phyloP scores from a whole-genome alignment of 2,797 vertebrate species.

The Propithecus deckenii region DNA sequence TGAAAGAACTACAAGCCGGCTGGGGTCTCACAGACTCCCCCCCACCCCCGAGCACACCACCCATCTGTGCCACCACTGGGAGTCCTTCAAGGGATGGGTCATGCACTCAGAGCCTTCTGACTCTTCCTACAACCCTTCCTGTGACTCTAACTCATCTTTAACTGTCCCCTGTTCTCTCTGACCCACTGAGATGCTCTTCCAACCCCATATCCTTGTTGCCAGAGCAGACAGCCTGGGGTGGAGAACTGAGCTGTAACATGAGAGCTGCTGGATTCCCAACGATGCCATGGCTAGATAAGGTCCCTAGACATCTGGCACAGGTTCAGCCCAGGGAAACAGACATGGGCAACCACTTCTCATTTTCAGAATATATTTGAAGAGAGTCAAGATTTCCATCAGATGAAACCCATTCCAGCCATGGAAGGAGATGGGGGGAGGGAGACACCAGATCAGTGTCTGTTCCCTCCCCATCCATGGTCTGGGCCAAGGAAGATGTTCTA shows the following conservation, averaged over 20 bases:
- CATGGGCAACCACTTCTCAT: constrained; percentile 1
- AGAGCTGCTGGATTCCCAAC: background rate
- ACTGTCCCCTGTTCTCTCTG: background rate
- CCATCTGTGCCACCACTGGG: background rate
- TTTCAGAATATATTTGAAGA: constrained; percentile 5
- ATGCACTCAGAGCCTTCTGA: background rate
- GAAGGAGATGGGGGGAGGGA: background rate
- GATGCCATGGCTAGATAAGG: background rate
- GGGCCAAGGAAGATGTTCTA: background rate
- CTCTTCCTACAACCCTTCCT: background rate
- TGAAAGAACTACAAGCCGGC: background rate
- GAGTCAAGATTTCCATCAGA: constrained; percentile 23
- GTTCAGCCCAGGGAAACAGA: background rate
- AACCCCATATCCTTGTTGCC: background rate
- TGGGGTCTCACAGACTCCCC: background rate
- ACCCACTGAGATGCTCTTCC: background rate
- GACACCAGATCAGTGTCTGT: background rate
- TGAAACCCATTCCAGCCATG: background rate
- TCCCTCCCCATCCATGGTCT: background rate
- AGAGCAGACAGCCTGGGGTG: background rate
- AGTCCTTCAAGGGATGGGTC: background rate
- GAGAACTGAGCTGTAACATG: background rate
- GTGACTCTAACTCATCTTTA: background rate
- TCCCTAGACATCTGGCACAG: background rate
- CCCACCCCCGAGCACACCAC: background rate